phyloP scores from a whole-genome alignment of 2,888 invertebrate genomes.

The Candidula unifasciata region DNA sequence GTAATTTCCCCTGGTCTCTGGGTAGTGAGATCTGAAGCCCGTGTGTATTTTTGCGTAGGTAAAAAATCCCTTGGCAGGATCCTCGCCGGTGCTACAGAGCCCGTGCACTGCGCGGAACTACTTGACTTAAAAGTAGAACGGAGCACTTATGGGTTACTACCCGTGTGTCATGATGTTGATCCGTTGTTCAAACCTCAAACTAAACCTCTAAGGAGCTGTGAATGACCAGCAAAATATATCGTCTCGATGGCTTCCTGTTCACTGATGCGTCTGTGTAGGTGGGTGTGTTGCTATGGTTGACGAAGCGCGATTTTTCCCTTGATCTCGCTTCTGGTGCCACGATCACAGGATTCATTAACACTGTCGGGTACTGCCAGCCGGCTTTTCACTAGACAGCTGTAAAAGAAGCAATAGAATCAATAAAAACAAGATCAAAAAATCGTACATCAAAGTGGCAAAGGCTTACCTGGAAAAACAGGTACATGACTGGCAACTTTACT shows the following conservation, averaged over 20 bases:
- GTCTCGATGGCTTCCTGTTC: neutral
- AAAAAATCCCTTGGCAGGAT: too few species aligned
- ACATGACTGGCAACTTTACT: neutral
- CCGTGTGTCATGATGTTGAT: too few species aligned
- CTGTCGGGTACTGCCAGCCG: neutral
- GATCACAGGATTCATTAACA: conserved; percentile 32
- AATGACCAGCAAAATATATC: neutral
- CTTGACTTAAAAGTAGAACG: too few species aligned
- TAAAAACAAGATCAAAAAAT: neutral
- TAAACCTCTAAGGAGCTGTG: too few species aligned
- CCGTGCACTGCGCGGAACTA: too few species aligned
- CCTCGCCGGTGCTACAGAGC: too few species aligned
- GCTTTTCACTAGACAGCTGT: neutral
- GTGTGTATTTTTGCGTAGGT: too few species aligned
- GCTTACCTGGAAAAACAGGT: neutral
- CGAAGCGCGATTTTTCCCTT: conserved; percentile 16
- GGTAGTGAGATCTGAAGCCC: too few species aligned
- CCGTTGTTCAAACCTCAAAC: too few species aligned
- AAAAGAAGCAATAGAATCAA: conserved; percentile 7
- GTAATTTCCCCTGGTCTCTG: too few species aligned
- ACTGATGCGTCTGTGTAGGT: too few species aligned
- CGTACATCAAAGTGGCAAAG: neutral
- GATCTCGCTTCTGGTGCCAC: neutral
- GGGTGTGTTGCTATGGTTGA: conserved; percentile 36
- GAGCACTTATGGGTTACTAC: too few species aligned